Base-by-base conservation (phyloP, 2,797 vertebrate species). In the Chelonia mydas region DNA sequence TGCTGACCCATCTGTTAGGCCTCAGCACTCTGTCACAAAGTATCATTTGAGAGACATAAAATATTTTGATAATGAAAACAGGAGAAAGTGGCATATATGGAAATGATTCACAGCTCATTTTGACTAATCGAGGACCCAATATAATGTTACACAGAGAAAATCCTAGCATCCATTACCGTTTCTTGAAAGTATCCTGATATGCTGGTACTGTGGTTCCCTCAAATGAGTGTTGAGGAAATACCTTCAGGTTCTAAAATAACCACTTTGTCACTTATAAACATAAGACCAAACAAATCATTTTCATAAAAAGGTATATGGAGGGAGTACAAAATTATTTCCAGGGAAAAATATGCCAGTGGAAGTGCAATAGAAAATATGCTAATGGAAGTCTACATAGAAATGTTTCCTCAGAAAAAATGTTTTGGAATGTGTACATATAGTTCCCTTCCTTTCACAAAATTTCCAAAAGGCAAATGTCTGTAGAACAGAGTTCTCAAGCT, bases 361-460 rank as follows among this genome's bases (percentile, higher is more conserved):
- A 37, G 5, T 37, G 19, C n/a, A 72, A 33, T 59, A 31, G 51
- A 54, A 41, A 94, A 37, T 9, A 51, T 5, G 68, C 10, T 27
- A 77, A 88, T 54, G 25, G 23, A 91, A 90, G 6, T 3, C 3
- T 28, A 47, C 31, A 76, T 47, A 76, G 25, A 76, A 93, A 89
- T 72, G 5, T 10, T 7, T 84, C 86, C 80, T n/a, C 47, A 92
- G 76, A 47, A 47, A 92, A 55, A 90, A 76, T 81, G 51, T 49
- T 86, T 19, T 53, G 61, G 86, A 93, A 90, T 84, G 93, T 59
- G n/a, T 49, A 92, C 19, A 0, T 88, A 33, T 90, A 47, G 41
- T 91, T 41, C 55, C 41, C 55, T 31, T 82, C 45, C 5, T 54
- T 55, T 72, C 65, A 31, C 27, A 59, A 33, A 33, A 55, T 31